These are phyloP conservation scores for Anguilla marmorata DNA, from an alignment of 2,797 vertebrate species.

Conservation along the genomic window DNA sequence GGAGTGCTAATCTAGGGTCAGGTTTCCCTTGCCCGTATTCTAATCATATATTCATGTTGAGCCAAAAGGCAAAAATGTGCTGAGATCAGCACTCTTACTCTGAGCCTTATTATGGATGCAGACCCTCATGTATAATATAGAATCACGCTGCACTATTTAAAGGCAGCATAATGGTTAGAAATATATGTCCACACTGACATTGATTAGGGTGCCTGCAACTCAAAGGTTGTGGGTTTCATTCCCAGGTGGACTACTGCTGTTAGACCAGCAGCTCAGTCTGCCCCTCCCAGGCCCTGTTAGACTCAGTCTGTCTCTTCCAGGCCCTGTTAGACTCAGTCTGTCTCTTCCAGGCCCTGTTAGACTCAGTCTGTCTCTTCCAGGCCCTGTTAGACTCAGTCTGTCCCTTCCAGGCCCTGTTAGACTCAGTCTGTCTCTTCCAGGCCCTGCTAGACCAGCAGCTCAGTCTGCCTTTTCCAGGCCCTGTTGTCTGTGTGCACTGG, in stretches of 20 bases:
- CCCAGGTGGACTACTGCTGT: background rate
- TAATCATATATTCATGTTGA: background rate
- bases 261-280: background rate
- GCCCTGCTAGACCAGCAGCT: conserved; percentile 50
- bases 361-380: no score
- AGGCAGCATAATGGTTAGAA: background rate
- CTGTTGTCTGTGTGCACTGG: conserved; percentile 47
- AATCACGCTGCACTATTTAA: background rate
- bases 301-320: no score
- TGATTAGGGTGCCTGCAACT: background rate
- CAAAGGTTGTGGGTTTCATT: background rate
- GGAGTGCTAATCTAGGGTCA: background rate
- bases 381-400: no score
- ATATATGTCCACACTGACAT: background rate
- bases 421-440: conserved; percentile 24
- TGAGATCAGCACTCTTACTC: background rate
- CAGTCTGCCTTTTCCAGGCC: conserved; percentile 43
- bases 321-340: no score
- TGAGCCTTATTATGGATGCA: background rate
- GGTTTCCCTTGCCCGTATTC: background rate
- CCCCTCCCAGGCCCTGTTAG: no score
- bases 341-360: no score
- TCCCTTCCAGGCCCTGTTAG: no score
- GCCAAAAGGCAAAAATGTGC: background rate
- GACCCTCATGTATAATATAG: conserved; percentile 59